phyloP scores from a whole-genome alignment of 2,888 invertebrate genomes.

The Exephanes ischioxanthus region DNA sequence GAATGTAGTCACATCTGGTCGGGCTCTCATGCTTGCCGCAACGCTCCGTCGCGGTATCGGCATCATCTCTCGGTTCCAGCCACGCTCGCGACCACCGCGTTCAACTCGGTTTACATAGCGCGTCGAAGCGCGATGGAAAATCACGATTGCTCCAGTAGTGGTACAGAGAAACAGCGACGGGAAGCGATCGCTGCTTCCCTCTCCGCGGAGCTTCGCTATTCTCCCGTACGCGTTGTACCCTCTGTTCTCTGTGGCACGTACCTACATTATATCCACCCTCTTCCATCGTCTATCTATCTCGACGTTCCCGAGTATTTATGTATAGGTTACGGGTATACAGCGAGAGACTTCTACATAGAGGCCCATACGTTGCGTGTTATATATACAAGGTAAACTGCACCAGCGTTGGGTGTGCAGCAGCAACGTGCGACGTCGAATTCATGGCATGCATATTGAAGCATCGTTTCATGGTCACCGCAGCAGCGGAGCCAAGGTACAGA shows the following conservation, averaged over 20 bases:
- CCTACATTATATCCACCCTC: conserved; percentile 25
- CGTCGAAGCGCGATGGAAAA: conserved; percentile 78
- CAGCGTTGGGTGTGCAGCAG: conserved; percentile 54
- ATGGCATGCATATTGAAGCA: conserved; percentile 80
- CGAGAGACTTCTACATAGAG: neutral
- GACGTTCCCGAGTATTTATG: conserved; percentile 33
- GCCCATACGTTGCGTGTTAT: conserved; percentile 7
- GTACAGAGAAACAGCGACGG: conserved; percentile 32
- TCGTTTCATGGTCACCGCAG: conserved; percentile 80
- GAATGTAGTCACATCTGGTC: conserved; percentile 81
- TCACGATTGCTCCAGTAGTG: conserved; percentile 76
- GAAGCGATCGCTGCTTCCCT: conserved; percentile 23
- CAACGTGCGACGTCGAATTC: conserved; percentile 70
- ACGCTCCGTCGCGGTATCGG: conserved; percentile 56
- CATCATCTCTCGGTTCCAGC: conserved; percentile 21
- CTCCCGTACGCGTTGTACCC: conserved; percentile 42
- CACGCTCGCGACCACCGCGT: conserved; percentile 43
- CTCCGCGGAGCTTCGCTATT: conserved; percentile 21
- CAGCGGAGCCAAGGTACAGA: conserved; percentile 39
- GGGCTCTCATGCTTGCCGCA: conserved; percentile 77
- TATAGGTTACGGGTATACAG: conserved; percentile 6
- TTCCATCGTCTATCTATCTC: conserved; percentile 39
- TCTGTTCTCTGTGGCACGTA: conserved; percentile 32
- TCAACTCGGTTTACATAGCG: conserved; percentile 78
- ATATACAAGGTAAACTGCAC: conserved; percentile 49